Conservation (phyloP, 1,140 invertebrate species). For the Drosophila melanogaster region DNA sequence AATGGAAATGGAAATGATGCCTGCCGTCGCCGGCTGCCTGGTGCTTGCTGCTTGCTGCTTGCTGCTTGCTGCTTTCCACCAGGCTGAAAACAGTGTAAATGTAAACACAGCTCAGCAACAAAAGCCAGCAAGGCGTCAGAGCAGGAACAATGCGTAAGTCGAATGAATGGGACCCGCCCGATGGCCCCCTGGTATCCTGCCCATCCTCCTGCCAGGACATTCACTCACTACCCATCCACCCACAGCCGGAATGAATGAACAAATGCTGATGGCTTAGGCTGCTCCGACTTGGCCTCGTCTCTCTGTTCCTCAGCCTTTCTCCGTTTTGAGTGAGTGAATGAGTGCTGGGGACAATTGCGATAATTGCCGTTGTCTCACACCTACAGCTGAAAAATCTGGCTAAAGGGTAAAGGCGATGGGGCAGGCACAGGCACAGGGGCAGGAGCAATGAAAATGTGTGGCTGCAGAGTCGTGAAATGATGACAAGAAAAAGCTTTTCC, state of each 20-base stretch:
- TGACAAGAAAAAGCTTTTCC: conserved; percentile 82
- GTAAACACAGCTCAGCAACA: conserved; percentile 77
- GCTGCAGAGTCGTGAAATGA: conserved; percentile 75
- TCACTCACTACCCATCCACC: neutral
- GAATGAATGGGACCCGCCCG: conserved; percentile 54
- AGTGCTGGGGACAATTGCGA: conserved; percentile 75
- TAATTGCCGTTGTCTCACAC: conserved; percentile 82
- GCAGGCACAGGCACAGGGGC: too few species aligned
- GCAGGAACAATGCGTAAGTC: conserved; percentile 76
- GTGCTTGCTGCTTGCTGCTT: neutral
- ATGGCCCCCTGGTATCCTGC: neutral
- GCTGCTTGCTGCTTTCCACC: conserved; percentile 7
- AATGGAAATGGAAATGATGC: conserved; percentile 70
- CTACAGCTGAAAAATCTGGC: conserved; percentile 47
- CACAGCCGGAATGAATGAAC: conserved; percentile 61
- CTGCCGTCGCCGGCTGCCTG: conserved; percentile 42
- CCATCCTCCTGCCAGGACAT: conserved; percentile 1
- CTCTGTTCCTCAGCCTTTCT: conserved; percentile 1
- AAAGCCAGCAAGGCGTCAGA: conserved; percentile 75
- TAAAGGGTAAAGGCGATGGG: neutral
- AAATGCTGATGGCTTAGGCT: conserved; percentile 66
- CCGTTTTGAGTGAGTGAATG: conserved; percentile 56
- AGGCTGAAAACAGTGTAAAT: conserved; percentile 64
- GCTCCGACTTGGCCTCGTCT: conserved; percentile 36
- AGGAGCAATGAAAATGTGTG: conserved; percentile 7